Evolutionary conservation across 2,797 vertebrate genomes (phyloP).

Genomic region (Coilia nasus): DNA sequence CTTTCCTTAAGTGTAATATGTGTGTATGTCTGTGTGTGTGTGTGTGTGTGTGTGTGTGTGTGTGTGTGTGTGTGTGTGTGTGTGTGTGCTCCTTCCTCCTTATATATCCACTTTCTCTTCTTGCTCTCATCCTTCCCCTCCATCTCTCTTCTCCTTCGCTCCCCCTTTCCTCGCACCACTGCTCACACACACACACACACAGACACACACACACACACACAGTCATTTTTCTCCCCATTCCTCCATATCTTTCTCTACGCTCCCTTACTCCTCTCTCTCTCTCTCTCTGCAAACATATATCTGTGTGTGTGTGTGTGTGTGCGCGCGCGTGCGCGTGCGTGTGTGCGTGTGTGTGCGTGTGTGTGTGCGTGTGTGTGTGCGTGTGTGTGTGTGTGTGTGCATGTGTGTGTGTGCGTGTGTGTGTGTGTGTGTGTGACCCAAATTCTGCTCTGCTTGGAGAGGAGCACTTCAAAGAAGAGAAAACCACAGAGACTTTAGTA

Average conservation of each 20-base stretch:
- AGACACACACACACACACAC: neutral
- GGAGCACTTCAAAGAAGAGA: conserved; percentile 57
- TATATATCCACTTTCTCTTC: conserved; percentile 53
- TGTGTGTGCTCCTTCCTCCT: conserved; percentile 49
- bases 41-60: conserved; percentile 1
- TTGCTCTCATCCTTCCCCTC: conserved; percentile 38
- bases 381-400: neutral
- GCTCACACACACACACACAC: neutral
- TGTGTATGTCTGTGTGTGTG: neutral
- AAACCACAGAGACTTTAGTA: conserved; percentile 29
- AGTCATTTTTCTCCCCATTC: neutral
- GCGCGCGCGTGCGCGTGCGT: neutral
- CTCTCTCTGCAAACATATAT: neutral
- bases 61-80: neutral
- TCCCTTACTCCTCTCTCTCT: neutral
- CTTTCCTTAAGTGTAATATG: too few species aligned
- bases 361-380: conserved; percentile 2
- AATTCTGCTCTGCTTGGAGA: conserved; percentile 51
- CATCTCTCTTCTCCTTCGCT: neutral
- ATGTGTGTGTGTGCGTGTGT: neutral
- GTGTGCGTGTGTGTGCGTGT: neutral
- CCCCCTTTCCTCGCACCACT: too few species aligned
- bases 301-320: neutral
- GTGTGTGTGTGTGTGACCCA: conserved; percentile 53
- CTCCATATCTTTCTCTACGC: neutral